These are phyloP conservation scores for Ptychodera flava DNA, from an alignment of 35 echinoderm and acorn worm genomes.

Conservation along the genomic window DNA sequence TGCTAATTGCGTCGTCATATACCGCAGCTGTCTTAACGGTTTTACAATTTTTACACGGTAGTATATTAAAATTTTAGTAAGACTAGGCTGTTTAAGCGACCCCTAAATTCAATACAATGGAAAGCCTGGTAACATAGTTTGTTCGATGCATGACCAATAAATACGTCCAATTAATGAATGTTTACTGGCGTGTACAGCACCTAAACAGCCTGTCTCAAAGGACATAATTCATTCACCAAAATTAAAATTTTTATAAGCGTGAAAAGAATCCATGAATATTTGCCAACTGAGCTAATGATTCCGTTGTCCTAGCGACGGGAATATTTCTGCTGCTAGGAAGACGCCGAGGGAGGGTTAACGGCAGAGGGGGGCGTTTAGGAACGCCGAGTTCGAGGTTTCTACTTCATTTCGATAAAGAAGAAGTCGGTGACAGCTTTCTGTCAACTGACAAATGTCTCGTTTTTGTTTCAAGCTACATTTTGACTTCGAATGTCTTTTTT, in stretches of 20 bases:
- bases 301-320: too few relatives aligned
- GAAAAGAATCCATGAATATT: neutral
- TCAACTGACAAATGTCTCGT: too few relatives aligned
- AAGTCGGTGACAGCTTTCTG: too few relatives aligned
- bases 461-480: too few relatives aligned
- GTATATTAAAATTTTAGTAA: neutral
- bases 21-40: neutral
- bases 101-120: neutral
- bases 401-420: too few relatives aligned
- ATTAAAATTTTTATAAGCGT: neutral
- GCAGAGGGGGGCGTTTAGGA: too few relatives aligned
- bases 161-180: neutral
- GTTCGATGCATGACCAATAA: neutral
- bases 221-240: neutral
- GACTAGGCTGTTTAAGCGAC: neutral
- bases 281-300: too few relatives aligned
- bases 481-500: too few relatives aligned
- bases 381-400: too few relatives aligned
- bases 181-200: neutral
- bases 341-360: too few relatives aligned
- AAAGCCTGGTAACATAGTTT: neutral
- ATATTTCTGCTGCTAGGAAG: too few relatives aligned
- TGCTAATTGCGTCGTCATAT: neutral
- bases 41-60: neutral
- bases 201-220: neutral